Percentiles rank a stretch among this genome's conserved stretches.
These are phyloP conservation scores for Nomada goodeniana DNA, from an alignment of 2,888 invertebrate species.

Conservation along the genomic window DNA sequence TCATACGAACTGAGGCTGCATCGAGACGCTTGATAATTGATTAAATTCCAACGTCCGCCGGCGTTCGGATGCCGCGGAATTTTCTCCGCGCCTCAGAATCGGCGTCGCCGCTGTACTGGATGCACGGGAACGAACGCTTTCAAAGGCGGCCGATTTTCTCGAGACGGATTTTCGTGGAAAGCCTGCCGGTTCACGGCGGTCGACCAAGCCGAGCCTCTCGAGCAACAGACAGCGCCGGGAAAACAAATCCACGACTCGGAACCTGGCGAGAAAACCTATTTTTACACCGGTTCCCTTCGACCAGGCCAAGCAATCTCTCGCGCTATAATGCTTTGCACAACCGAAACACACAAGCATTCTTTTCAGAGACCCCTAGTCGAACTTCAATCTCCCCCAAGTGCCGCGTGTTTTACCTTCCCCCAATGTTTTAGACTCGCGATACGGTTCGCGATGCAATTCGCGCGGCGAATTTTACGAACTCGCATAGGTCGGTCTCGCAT, in stretches of 20 bases:
- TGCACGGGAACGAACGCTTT: neutral
- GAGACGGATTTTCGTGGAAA: neutral
- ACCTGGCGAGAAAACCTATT: slow-evolving; percentile 28
- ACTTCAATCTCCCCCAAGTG: neutral
- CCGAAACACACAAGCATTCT: neutral
- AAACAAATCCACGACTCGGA: slow-evolving; percentile 29
- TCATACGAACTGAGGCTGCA: too few relatives aligned
- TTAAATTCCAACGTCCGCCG: too few relatives aligned
- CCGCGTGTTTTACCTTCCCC: neutral
- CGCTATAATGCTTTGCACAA: neutral
- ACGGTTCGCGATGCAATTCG: neutral
- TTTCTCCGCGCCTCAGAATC: neutral
- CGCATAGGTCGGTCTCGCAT: slow-evolving; percentile 5
- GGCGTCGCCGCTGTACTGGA: neutral
- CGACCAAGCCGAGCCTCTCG: neutral
- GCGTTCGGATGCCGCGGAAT: neutral
- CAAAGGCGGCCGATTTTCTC: neutral
- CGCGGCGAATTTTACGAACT: neutral
- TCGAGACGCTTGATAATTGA: too few relatives aligned
- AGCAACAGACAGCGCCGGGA: slow-evolving; percentile 4
- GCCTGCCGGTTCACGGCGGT: neutral
- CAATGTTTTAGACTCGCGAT: neutral
- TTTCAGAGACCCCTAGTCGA: neutral
- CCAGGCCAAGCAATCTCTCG: slow-evolving; percentile 5
- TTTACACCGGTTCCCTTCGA: slow-evolving; percentile 44